These are phyloP conservation scores for Dasypus novemcinctus DNA, from an alignment of 2,113 vertebrate species.

Conservation along the genomic window DNA sequence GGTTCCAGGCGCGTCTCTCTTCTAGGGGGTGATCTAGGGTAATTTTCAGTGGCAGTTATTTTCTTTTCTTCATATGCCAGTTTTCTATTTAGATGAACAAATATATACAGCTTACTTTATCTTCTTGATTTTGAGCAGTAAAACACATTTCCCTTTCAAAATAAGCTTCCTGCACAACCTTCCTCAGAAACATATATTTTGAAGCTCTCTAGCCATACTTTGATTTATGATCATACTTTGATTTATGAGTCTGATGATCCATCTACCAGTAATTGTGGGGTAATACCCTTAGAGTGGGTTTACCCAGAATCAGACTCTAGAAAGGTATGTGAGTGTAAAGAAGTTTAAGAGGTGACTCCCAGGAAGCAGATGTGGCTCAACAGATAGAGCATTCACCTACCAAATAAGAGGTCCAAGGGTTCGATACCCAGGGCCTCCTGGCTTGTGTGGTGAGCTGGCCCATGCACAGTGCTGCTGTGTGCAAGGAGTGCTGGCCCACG, in stretches of 20 bases:
- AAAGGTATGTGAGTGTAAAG: not conserved
- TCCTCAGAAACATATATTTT: not conserved
- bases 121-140: not conserved
- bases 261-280: not conserved
- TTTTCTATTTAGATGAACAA: conserved; percentile 26
- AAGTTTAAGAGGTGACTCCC: not conserved
- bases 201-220: not conserved
- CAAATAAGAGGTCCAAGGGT: too few species aligned
- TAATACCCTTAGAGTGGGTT: not conserved
- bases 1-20: too few species aligned
- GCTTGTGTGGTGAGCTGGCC: too few species aligned
- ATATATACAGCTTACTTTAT: not conserved
- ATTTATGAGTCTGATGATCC: not conserved
- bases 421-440: too few species aligned
- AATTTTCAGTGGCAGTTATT: not conserved
- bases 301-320: not conserved
- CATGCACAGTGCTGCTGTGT: too few species aligned
- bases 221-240: not conserved
- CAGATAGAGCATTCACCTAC: too few species aligned
- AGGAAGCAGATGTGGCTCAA: too few species aligned
- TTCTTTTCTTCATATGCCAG: not conserved
- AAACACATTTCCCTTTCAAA: not conserved
- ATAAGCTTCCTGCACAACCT: not conserved
- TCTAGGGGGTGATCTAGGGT: not conserved
- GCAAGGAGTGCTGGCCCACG: too few species aligned